These are phyloP conservation scores for Corydoras sp. DNA, from an alignment of 2,113 vertebrate genomes.

Conservation along the genomic window DNA sequence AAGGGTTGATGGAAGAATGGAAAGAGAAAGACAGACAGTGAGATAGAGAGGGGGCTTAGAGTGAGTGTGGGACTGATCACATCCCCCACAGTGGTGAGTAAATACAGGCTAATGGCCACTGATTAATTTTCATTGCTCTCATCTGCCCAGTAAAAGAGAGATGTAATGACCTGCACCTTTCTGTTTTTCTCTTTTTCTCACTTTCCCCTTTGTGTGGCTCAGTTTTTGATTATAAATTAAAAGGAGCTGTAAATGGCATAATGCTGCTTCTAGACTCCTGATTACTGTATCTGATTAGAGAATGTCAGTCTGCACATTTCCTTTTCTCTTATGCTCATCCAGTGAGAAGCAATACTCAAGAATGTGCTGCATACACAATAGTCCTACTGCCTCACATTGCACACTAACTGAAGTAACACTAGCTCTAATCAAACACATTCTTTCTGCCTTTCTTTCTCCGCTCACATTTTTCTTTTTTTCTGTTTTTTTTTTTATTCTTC, in stretches of 20 bases:
- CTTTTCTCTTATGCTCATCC: conserved; percentile 51
- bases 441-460: conserved; percentile 47
- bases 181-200: conserved; percentile 38
- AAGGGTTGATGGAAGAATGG: conserved; percentile 21
- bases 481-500: conserved; percentile 26
- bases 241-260: conserved; percentile 93
- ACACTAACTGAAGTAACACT: conserved; percentile 54
- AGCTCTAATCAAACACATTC: conserved; percentile 73
- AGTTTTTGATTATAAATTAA: conserved; percentile 96
- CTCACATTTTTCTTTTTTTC: conserved; percentile 49
- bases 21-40: conserved; percentile 20
- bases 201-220: conserved; percentile 71
- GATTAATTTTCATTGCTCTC: conserved; percentile 99
- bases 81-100: conserved; percentile 66
- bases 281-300: conserved; percentile 79
- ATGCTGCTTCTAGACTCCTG: conserved; percentile 85
- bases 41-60: conserved; percentile 33
- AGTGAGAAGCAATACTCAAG: conserved; percentile 52
- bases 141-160: conserved; percentile 88
- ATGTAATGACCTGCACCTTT: conserved; percentile 82
- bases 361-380: conserved; percentile 65
- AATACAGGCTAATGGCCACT: conserved; percentile 96
- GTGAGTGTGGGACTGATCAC: conserved; percentile 51
- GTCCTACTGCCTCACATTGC: conserved; percentile 48
- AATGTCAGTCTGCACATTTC: conserved; percentile 70